Conservation (phyloP, 2,113 vertebrate species). For the Phrynosoma blainvillii region DNA sequence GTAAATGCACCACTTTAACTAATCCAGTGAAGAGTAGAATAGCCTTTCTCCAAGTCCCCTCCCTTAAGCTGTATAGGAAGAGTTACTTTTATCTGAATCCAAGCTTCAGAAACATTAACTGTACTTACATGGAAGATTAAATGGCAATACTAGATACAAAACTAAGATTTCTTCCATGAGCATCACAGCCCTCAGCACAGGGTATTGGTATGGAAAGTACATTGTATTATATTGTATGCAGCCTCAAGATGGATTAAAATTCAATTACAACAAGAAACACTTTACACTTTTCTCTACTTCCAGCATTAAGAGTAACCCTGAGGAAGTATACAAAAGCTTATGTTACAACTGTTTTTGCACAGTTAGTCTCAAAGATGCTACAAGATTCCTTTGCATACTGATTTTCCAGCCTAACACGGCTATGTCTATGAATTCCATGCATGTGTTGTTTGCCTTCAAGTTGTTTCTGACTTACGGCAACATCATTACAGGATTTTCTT, state of each 20-base stretch:
- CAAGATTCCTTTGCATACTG: neutral
- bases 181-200: neutral
- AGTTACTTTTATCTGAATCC: neutral
- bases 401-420: no score
- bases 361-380: no score
- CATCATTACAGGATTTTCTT: no score
- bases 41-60: no score
- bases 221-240: no score
- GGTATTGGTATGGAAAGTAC: neutral
- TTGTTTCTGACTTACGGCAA: no score
- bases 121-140: neutral
- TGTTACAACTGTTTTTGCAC: no score
- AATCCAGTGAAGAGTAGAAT: neutral
- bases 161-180: neutral
- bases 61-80: neutral
- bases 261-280: neutral
- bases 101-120: neutral
- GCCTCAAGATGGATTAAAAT: neutral
- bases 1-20: neutral
- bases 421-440: no score
- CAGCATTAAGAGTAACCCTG: neutral
- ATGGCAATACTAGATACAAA: neutral
- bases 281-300: neutral
- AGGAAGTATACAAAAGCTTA: no score
- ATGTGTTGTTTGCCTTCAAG: no score